Percentiles rank a stretch among this genome's conserved stretches.
Conservation (phyloP, 2,797 vertebrate genomes). For the Manis javanica region DNA sequence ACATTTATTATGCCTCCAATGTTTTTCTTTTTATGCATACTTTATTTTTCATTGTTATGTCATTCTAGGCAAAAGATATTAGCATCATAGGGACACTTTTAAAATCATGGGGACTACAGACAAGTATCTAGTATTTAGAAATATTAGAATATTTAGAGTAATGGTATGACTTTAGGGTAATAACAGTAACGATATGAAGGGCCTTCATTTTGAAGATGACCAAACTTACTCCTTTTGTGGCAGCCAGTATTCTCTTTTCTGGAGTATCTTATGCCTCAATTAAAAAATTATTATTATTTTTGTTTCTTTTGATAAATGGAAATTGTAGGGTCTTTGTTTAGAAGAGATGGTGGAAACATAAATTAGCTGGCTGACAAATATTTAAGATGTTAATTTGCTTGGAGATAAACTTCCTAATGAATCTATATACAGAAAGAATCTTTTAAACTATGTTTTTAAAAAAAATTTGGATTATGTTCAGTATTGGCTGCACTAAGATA, state of each 20-base stretch:
- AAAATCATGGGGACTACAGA: not conserved
- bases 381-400: constrained; percentile 10
- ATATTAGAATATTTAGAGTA: not conserved
- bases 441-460: not conserved
- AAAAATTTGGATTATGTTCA: not conserved
- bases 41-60: not conserved
- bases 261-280: not conserved
- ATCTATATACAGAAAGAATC: not conserved
- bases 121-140: not conserved
- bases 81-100: not conserved
- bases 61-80: not conserved
- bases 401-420: not conserved
- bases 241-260: not conserved
- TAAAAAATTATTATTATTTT: not conserved
- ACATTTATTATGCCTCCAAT: not conserved
- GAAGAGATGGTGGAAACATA: not conserved
- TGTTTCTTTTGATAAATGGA: not conserved
- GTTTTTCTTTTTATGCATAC: not conserved
- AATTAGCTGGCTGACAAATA: constrained; percentile 2
- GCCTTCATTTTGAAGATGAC: not conserved
- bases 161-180: not conserved
- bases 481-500: not conserved
- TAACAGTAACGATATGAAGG: not conserved
- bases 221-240: not conserved
- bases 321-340: not conserved